Conservation (phyloP, 1,140 invertebrate genomes). For the Acromyrmex heyeri region DNA sequence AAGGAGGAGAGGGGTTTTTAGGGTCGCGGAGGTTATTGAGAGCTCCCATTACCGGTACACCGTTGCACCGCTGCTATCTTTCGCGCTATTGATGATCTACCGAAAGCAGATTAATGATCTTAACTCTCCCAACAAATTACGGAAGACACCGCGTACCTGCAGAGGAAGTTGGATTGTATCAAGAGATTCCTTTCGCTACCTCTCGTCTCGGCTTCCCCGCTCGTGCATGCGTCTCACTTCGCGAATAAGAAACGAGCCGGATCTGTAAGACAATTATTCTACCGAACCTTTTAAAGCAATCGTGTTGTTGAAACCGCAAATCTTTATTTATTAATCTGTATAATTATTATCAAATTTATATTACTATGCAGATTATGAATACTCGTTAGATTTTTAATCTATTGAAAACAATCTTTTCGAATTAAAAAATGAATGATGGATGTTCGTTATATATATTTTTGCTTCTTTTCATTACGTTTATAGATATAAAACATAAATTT, state of each 20-base stretch:
- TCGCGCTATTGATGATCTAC: constrained; percentile 86
- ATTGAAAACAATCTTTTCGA: background rate
- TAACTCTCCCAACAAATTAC: constrained; percentile 83
- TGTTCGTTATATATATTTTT: background rate
- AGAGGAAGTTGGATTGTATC: constrained; percentile 56
- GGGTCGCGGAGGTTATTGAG: constrained; percentile 84
- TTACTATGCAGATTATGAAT: background rate
- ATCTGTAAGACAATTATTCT: constrained; percentile 12
- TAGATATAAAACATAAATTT: background rate
- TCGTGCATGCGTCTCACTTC: constrained; percentile 45
- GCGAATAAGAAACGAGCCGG: constrained; percentile 41
- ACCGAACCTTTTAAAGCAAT: background rate
- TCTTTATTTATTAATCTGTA: background rate
- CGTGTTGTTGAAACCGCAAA: background rate
- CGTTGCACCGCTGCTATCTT: constrained; percentile 83
- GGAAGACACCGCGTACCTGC: constrained; percentile 74
- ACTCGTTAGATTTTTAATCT: background rate
- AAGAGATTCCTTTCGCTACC: constrained; percentile 66
- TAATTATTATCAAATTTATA: background rate
- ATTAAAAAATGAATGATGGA: background rate
- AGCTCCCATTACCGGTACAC: constrained; percentile 86
- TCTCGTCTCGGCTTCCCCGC: constrained; percentile 6
- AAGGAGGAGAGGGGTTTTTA: constrained; percentile 70
- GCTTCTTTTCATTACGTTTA: background rate
- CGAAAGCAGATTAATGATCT: constrained; percentile 85